Evolutionary conservation across 2,113 vertebrate species (phyloP).

Genomic region (Mirounga angustirostris): DNA sequence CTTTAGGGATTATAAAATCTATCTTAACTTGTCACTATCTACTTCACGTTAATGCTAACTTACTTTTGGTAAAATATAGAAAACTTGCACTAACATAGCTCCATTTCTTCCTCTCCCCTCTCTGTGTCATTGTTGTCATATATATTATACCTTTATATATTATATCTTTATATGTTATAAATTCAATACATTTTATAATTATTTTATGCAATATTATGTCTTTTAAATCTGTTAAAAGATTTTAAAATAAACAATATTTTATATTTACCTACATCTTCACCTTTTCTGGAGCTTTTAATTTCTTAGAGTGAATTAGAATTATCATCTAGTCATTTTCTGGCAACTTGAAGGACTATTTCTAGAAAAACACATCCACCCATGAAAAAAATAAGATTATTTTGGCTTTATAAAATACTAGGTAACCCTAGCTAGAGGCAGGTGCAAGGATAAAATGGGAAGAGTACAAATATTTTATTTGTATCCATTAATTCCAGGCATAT

Average conservation of each 20-base stretch:
- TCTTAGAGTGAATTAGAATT: neutral
- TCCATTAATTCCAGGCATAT: neutral
- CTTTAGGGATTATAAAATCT: neutral
- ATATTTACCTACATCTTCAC: neutral
- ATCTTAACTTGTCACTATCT: neutral
- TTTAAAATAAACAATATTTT: neutral
- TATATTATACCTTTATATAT: neutral
- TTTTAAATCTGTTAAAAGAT: slow-evolving; percentile 2
- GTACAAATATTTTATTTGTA: slow-evolving; percentile 7
- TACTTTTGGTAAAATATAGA: neutral
- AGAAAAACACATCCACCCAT: neutral
- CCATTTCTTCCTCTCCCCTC: neutral
- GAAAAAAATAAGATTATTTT: slow-evolving; percentile 37
- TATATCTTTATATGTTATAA: neutral
- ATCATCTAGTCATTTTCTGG: slow-evolving; percentile 16
- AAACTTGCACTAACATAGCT: neutral
- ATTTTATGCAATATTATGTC: neutral
- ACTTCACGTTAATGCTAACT: neutral
- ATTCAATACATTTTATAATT: neutral
- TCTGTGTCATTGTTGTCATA: neutral
- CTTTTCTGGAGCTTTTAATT: slow-evolving; percentile 10
- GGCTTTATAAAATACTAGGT: neutral
- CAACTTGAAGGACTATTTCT: neutral
- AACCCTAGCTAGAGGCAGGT: neutral
- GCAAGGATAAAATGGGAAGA: neutral